Evolutionary conservation across 2,113 vertebrate genomes (phyloP).

Genomic region (Hemiscyllium ocellatum): DNA sequence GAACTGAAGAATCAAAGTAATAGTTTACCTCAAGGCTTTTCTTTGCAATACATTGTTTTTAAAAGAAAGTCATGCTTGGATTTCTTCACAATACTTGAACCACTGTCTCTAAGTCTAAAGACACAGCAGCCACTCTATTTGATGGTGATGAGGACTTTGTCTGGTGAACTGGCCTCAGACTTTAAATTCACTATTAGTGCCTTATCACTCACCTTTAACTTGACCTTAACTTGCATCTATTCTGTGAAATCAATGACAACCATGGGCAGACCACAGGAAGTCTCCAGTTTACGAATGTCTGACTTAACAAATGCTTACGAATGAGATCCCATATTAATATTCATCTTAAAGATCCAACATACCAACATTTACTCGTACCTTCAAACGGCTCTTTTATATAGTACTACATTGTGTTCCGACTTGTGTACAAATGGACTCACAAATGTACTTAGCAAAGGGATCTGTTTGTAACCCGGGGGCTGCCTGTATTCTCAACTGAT

Average conservation of each 20-base stretch:
- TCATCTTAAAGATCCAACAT: too few species aligned
- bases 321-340: too few species aligned
- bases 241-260: background rate
- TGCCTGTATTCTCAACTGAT: background rate
- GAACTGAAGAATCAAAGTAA: background rate
- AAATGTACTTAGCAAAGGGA: too few species aligned
- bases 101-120: background rate
- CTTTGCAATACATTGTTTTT: background rate
- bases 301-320: too few species aligned
- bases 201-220: background rate
- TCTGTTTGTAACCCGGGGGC: too few species aligned
- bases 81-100: conserved; percentile 26
- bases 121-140: background rate
- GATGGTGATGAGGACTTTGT: too few species aligned
- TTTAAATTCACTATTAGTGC: background rate
- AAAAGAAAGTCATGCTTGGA: background rate
- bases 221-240: background rate
- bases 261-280: background rate
- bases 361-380: too few species aligned
- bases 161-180: background rate
- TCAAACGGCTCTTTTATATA: too few species aligned
- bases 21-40: background rate
- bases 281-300: too few species aligned
- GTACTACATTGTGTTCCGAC: too few species aligned
- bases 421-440: too few species aligned